phyloP scores from a whole-genome alignment of 2,797 vertebrate species.

The Coccyzus lansbergi region DNA sequence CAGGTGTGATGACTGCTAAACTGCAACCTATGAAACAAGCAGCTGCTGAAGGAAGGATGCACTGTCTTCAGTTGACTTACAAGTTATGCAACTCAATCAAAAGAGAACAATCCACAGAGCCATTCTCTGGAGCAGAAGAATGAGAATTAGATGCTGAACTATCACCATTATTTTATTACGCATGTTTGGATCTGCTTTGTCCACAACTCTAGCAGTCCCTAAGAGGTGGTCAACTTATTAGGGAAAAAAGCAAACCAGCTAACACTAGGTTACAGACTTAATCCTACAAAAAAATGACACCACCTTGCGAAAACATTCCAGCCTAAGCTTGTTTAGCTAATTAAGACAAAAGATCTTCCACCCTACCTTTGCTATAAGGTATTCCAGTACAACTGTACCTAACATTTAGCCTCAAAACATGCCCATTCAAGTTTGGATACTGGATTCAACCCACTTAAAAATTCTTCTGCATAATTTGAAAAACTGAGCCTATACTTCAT shows the following conservation, averaged over 20 bases:
- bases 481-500: slow-evolving; percentile 28
- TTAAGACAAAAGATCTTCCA: slow-evolving; percentile 55
- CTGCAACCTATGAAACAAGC: neutral
- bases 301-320: slow-evolving; percentile 43
- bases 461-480: slow-evolving; percentile 36
- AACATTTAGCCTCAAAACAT: slow-evolving; percentile 51
- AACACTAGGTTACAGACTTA: neutral
- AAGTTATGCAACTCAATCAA: neutral
- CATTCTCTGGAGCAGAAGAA: neutral
- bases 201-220: neutral
- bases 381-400: slow-evolving; percentile 25
- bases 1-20: neutral
- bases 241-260: neutral
- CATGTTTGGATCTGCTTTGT: neutral
- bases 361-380: slow-evolving; percentile 51
- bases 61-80: neutral
- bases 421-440: slow-evolving; percentile 56
- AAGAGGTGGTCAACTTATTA: neutral
- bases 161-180: neutral
- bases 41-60: neutral
- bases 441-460: slow-evolving; percentile 21
- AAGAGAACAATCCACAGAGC: neutral
- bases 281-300: slow-evolving; percentile 17
- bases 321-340: slow-evolving; percentile 65
- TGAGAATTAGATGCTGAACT: neutral